phyloP scores from a whole-genome alignment of 2,888 invertebrate genomes.

The Coenonympha glycerion region DNA sequence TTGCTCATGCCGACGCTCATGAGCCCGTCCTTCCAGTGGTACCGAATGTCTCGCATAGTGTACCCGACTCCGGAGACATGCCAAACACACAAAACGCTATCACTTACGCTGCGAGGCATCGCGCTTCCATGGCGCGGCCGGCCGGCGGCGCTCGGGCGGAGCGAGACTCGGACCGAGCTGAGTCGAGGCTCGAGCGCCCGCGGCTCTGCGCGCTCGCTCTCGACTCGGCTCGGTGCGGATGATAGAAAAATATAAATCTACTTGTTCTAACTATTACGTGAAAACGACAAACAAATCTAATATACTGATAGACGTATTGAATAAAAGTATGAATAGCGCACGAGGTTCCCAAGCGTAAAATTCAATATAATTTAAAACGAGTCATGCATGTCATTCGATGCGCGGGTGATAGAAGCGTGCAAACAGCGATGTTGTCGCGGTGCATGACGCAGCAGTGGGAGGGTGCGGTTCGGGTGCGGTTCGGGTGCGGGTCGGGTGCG shows the following conservation, averaged over 20 bases:
- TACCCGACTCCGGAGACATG: constrained; percentile 90
- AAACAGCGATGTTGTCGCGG: constrained; percentile 10
- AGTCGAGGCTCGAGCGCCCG: constrained; percentile 35
- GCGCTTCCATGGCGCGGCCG: constrained; percentile 49
- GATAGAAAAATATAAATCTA: constrained; percentile 65
- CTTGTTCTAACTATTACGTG: constrained; percentile 38
- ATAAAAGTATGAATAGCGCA: constrained; percentile 9
- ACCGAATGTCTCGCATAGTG: constrained; percentile 98
- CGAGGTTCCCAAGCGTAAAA: constrained; percentile 20
- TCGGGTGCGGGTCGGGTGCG: constrained; percentile 1
- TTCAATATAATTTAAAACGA: neutral
- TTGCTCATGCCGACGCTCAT: constrained; percentile 96
- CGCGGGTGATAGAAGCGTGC: constrained; percentile 39
- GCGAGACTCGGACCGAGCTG: constrained; percentile 42
- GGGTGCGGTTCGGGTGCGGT: constrained; percentile 3
- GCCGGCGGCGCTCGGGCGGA: constrained; percentile 45
- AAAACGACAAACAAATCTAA: constrained; percentile 30
- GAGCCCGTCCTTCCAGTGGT: constrained; percentile 95
- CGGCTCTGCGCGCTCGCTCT: constrained; percentile 5
- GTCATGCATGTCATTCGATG: constrained; percentile 37
- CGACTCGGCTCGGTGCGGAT: constrained; percentile 44
- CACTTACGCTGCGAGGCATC: constrained; percentile 73
- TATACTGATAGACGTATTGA: constrained; percentile 12
- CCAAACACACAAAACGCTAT: constrained; percentile 76
- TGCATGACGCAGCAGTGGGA: too few relatives aligned